These are phyloP conservation scores for Muscicapa striata DNA, from an alignment of 2,797 vertebrate species.

Conservation along the genomic window DNA sequence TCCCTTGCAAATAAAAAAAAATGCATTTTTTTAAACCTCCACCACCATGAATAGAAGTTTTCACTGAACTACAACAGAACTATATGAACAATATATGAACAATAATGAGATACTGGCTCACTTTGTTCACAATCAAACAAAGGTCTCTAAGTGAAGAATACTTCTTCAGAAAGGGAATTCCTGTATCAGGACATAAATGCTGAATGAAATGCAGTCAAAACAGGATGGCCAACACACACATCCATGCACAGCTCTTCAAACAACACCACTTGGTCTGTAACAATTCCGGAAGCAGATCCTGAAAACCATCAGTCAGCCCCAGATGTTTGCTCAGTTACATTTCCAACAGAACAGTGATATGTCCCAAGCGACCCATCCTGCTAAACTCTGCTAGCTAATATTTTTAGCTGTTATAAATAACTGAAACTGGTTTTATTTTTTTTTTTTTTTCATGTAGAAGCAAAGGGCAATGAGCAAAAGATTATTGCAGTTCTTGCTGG, in stretches of 20 bases:
- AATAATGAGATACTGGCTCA: background rate
- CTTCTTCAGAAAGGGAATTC: background rate
- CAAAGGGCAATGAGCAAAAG: background rate
- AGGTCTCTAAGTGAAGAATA: background rate
- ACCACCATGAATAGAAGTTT: background rate
- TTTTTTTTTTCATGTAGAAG: background rate
- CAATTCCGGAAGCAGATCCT: background rate
- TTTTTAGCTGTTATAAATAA: background rate
- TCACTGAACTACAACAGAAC: background rate
- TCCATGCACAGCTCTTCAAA: background rate
- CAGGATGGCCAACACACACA: background rate
- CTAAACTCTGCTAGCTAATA: background rate
- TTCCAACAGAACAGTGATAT: background rate
- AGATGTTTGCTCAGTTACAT: background rate
- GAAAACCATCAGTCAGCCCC: background rate
- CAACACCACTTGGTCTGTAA: background rate
- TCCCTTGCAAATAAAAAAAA: background rate
- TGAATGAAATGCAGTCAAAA: background rate
- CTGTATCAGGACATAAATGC: background rate
- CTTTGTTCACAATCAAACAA: background rate
- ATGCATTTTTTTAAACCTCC: background rate
- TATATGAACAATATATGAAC: background rate
- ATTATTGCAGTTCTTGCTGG: background rate
- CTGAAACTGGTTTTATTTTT: background rate
- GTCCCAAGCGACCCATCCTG: background rate